Conservation (phyloP, 2,113 vertebrate species). For the Calypte anna region DNA sequence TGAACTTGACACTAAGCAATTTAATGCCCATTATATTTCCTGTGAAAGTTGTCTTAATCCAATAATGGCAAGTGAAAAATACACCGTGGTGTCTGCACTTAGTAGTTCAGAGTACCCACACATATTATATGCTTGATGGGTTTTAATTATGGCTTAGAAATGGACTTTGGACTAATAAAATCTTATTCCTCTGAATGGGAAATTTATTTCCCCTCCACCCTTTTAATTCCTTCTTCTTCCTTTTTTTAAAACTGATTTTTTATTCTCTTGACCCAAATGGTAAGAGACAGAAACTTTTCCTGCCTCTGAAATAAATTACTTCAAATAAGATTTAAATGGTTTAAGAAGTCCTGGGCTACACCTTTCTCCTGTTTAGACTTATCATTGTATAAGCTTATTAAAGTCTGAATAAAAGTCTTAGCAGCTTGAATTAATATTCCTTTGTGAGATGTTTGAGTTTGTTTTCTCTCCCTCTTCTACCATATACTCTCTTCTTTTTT, state of each 20-base stretch:
- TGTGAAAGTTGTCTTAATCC: slow-evolving; percentile 12
- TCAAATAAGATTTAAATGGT: slow-evolving; percentile 11
- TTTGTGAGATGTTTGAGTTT: not conserved
- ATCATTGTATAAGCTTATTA: not conserved
- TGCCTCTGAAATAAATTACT: not conserved
- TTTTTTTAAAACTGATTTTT: not conserved
- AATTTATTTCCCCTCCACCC: not conserved
- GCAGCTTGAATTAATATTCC: not conserved
- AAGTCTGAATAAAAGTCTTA: slow-evolving; percentile 15
- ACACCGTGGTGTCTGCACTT: not conserved
- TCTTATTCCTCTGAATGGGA: not conserved
- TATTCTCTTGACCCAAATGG: not conserved
- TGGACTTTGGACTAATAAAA: not conserved
- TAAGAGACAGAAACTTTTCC: not conserved
- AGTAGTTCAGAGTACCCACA: not conserved
- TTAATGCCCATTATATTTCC: not conserved
- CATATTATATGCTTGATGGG: not conserved
- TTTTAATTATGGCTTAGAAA: slow-evolving; percentile 33
- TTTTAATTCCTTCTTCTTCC: not conserved
- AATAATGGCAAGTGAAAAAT: slow-evolving; percentile 14
- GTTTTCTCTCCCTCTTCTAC: not conserved
- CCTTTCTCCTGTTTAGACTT: not conserved
- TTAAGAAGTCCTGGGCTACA: not conserved
- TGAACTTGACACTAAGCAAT: not conserved
- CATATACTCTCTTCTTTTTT: not conserved